Evolutionary conservation across 2,113 vertebrate species (phyloP), one percentile per base, ranked within the genome.

Genomic region (Percopsis transmontana): DNA sequence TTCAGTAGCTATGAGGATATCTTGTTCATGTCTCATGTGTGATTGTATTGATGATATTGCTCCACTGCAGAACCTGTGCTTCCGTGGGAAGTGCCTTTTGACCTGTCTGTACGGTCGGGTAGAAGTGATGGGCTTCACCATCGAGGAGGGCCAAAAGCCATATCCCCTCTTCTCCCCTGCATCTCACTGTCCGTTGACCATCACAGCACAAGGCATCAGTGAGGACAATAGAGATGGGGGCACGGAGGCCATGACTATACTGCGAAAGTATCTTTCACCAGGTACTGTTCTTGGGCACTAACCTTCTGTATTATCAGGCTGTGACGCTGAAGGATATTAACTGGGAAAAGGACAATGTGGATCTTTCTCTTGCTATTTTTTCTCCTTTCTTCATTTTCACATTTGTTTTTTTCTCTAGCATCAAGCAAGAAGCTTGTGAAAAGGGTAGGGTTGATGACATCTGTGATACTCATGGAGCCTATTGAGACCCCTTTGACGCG

Each of bases 31-130:
- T 40, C 10, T 23, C 6, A 23, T 23, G 13, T 40, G 15, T 23
- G 40, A 15, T 58, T 23, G 19, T 11, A 21, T 21, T n/a, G 11
- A 10, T 58, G 3, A 7, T 19, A 1, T 24, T 38, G 2, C 11
- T 78, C 41, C 23, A 39, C 41, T 58, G 21, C 79, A 93, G 95
- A 87, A 75, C 13, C 85, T 97, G 80, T 93, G 93, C 58, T 97
- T 97, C 42, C 89, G 91, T 0, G 96, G 96, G 1, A 93, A 92
- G 23, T 96, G 96, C 45, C 87, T 91, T 14, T 50, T 98, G 84
- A 94, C 92, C 0, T 97, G 96, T 81, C 85, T 98, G 13, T 94
- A 94, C 0, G 96, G 96, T 2, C 92, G 93, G 0, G 93, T 97
- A n/a, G 93, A 93, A 24, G 92, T 98, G 16, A 82, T 95, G 72